These are phyloP conservation scores for Flexamia atlantica DNA, from an alignment of 2,888 invertebrate genomes.

Conservation along the genomic window DNA sequence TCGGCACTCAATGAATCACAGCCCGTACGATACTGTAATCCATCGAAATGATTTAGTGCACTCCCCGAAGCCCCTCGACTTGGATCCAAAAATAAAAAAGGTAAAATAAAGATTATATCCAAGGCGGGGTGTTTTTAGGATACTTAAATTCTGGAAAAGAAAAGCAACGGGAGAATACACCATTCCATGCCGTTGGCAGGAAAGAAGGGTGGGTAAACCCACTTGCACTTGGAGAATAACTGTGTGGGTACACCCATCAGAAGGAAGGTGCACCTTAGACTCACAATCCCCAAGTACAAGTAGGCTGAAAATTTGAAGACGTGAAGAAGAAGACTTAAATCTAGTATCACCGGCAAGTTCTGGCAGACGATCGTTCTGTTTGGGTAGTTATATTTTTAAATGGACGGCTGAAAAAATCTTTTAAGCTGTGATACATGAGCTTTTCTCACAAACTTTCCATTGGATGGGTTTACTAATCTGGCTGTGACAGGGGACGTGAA, in stretches of 20 bases:
- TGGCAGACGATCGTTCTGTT: background rate
- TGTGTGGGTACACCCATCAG: background rate
- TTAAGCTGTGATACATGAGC: slow-evolving; percentile 21
- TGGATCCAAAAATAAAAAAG: too few species aligned
- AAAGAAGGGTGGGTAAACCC: too few species aligned
- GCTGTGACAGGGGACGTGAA: background rate
- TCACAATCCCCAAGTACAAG: background rate
- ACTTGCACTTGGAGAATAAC: too few species aligned
- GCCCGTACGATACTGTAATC: too few species aligned
- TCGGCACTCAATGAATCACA: too few species aligned
- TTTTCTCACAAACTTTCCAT: slow-evolving; percentile 7
- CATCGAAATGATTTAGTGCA: too few species aligned
- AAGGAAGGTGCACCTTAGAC: background rate
- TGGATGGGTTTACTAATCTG: background rate
- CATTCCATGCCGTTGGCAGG: too few species aligned
- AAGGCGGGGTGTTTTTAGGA: too few species aligned
- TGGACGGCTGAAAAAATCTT: background rate
- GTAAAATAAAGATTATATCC: too few species aligned
- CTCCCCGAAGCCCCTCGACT: too few species aligned
- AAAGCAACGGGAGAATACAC: too few species aligned
- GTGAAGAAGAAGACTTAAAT: background rate
- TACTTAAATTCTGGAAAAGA: too few species aligned
- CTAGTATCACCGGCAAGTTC: background rate
- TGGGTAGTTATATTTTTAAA: background rate
- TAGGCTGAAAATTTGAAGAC: background rate